Conservation (phyloP, 2,113 vertebrate species). For the Tupaia chinensis region DNA sequence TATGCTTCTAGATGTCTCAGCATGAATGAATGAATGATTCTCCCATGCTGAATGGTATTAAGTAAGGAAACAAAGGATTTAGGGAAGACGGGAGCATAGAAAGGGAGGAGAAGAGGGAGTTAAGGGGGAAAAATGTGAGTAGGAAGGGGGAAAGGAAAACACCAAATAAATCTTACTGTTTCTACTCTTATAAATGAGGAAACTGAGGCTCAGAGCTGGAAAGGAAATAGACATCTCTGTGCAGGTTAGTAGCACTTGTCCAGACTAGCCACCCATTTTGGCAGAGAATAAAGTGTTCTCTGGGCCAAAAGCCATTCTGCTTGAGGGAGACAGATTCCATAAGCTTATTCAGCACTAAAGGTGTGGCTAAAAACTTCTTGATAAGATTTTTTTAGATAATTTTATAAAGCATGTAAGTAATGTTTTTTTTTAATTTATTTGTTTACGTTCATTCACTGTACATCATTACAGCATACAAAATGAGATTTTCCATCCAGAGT, state of each 20-base stretch:
- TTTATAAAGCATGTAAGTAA: neutral
- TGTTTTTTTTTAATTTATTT: neutral
- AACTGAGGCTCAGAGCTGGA: neutral
- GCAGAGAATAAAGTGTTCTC: neutral
- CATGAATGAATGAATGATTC: neutral
- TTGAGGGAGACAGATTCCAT: neutral
- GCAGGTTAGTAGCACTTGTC: neutral
- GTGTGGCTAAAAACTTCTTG: neutral
- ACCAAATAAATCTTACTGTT: neutral
- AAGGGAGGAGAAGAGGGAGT: neutral
- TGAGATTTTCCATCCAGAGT: too few relatives aligned
- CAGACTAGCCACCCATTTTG: neutral
- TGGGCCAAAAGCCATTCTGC: neutral
- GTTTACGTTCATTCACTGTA: too few relatives aligned
- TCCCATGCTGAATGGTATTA: neutral
- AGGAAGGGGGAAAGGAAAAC: neutral
- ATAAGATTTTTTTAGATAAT: slow-evolving; percentile 15
- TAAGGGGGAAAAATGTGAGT: neutral
- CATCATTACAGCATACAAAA: too few relatives aligned
- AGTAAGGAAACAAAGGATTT: neutral
- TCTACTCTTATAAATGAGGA: neutral
- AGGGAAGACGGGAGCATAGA: neutral
- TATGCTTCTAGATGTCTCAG: neutral
- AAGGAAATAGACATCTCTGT: neutral
- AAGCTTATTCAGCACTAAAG: neutral